Percentiles rank a stretch among this genome's conserved stretches.
Conservation (phyloP, 2,797 vertebrate species). For the Philypnodon macrostomus region DNA sequence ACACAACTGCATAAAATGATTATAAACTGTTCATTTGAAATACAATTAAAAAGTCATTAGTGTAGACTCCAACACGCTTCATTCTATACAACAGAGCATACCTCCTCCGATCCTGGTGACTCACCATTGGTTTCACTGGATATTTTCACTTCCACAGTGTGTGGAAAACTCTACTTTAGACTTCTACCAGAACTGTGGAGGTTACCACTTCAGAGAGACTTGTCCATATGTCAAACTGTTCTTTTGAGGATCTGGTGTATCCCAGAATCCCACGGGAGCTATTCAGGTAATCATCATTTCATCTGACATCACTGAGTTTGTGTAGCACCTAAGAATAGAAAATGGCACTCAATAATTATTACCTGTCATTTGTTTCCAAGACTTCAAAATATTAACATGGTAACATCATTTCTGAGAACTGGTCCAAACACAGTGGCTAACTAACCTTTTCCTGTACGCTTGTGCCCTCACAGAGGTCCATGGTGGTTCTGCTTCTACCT, state of each 20-base stretch:
- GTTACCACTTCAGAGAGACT: conserved; percentile 6
- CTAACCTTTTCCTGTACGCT: no score
- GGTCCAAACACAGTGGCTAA: no score
- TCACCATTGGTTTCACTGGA: conserved; percentile 2
- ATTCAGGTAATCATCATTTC: conserved; percentile 6
- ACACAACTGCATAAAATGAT: no score
- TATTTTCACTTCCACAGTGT: conserved; percentile 3
- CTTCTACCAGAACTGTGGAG: background rate
- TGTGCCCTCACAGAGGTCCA: no score
- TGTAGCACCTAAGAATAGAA: conserved; percentile 1
- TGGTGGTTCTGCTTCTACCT: background rate
- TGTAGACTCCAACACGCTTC: background rate
- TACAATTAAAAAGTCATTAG: background rate
- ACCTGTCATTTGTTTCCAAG: background rate
- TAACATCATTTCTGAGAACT: no score
- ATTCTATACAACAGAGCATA: background rate
- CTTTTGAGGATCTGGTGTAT: background rate
- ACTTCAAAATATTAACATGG: background rate
- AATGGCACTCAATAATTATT: background rate
- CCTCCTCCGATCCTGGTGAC: background rate
- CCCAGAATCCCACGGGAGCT: background rate
- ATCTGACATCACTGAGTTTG: background rate
- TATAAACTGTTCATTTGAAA: no score
- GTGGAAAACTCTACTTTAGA: background rate
- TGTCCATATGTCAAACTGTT: conserved; percentile 1